Base-by-base conservation (phyloP, 37 sponge, comb jelly and placozoan genomes). In the Beroe ovata region DNA sequence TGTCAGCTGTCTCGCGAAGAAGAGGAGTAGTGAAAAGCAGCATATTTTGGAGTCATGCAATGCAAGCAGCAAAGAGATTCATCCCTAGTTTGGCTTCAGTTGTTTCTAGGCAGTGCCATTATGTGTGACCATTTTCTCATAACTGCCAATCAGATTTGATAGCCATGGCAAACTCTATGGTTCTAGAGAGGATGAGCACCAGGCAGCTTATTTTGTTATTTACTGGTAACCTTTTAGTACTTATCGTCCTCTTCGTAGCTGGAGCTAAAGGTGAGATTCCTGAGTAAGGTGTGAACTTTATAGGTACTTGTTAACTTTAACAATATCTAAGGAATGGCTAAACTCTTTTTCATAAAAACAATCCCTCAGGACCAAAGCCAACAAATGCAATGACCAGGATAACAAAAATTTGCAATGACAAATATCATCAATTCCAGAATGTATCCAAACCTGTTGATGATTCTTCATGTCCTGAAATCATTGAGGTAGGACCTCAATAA, bases 261-360 rank as follows among this genome's bases (percentile, higher is more conserved):
- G 84, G 84, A 42, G 84, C 36, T 6, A 77, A 77, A 42, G 84
- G 84, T 77, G 41, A 42, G 25, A 42, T 42, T n/a, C n/a, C n/a
- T n/a, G n/a, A n/a, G n/a, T n/a, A n/a, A n/a, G n/a, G n/a, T n/a
- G n/a, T n/a, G n/a, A n/a, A n/a, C n/a, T n/a, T n/a, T n/a, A n/a
- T n/a, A n/a, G n/a, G n/a, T n/a, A n/a, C n/a, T n/a, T n/a, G n/a
- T n/a, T n/a, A n/a, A n/a, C n/a, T n/a, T n/a, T n/a, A n/a, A n/a
- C n/a, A n/a, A n/a, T n/a, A n/a, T n/a, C n/a, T n/a, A n/a, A n/a
- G n/a, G n/a, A n/a, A n/a, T n/a, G n/a, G n/a, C n/a, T n/a, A n/a
- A n/a, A n/a, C n/a, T n/a, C n/a, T n/a, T n/a, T n/a, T n/a, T n/a
- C n/a, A n/a, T n/a, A n/a, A n/a, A n/a, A n/a, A n/a, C n/a, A 62